These are phyloP conservation scores for Papilio gigon DNA, from an alignment of 2,888 invertebrate genomes.

Conservation along the genomic window DNA sequence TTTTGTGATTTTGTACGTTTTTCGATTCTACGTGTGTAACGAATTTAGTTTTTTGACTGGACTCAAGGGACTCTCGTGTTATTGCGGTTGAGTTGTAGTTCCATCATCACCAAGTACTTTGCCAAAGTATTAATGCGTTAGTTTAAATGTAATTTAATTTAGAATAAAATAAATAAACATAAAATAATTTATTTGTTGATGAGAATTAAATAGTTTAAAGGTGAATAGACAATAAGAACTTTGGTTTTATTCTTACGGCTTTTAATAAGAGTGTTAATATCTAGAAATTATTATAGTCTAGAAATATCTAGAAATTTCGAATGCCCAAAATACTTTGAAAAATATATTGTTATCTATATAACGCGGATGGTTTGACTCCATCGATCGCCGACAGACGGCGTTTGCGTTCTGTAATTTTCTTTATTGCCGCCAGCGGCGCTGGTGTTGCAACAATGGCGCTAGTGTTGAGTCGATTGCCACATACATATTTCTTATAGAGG, in stretches of 20 bases:
- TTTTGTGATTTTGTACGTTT: no score
- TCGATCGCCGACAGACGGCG: no score
- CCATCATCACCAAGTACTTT: not conserved
- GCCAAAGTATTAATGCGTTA: constrained; percentile 16
- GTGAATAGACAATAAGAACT: constrained; percentile 69
- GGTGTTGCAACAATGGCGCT: no score
- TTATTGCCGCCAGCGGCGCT: no score
- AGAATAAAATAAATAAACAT: not conserved
- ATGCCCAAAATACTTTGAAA: no score
- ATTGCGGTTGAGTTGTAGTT: not conserved
- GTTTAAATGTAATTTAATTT: not conserved
- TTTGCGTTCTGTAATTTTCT: no score
- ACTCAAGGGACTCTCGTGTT: not conserved
- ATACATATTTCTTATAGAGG: no score
- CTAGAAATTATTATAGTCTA: not conserved
- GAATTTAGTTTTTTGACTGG: no score
- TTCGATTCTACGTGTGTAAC: no score
- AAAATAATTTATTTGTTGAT: not conserved
- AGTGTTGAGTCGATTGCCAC: no score
- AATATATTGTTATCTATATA: no score
- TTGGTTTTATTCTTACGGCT: constrained; percentile 41
- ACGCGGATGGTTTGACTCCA: no score
- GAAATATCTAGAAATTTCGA: constrained; percentile 3
- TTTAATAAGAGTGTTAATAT: constrained; percentile 44
- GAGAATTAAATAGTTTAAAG: constrained; percentile 43